These are phyloP conservation scores for Drosophila simulans DNA, from an alignment of 1,140 invertebrate genomes.

Conservation along the genomic window DNA sequence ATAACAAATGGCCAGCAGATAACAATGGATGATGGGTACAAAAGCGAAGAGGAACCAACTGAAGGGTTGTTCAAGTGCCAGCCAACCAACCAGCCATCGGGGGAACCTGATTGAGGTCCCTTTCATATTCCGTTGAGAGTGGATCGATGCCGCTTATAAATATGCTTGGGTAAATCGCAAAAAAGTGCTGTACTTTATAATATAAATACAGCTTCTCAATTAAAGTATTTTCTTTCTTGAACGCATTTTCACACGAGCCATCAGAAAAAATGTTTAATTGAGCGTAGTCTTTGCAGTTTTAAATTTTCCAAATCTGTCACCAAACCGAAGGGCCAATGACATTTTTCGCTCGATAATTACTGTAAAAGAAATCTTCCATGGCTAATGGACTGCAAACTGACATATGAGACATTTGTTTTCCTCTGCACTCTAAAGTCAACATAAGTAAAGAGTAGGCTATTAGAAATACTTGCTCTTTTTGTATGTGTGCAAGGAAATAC, in stretches of 20 bases:
- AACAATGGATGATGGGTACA: constrained; percentile 53
- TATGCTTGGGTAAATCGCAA: neutral
- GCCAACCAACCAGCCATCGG: constrained; percentile 15
- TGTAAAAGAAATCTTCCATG: constrained; percentile 5
- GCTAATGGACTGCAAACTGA: constrained; percentile 49
- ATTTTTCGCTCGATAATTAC: constrained; percentile 35
- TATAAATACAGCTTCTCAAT: neutral
- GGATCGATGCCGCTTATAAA: constrained; percentile 42
- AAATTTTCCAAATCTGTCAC: constrained; percentile 35
- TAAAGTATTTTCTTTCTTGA: neutral
- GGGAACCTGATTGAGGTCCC: constrained; percentile 42
- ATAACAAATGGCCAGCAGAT: constrained; percentile 65
- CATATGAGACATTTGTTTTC: constrained; percentile 28
- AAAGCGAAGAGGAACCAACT: constrained; percentile 22
- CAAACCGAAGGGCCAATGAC: constrained; percentile 8
- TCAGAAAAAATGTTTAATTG: constrained; percentile 21
- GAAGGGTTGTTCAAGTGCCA: constrained; percentile 41
- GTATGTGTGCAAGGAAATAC: too few species aligned
- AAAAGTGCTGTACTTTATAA: constrained; percentile 2
- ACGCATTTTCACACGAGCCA: neutral
- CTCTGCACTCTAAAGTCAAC: neutral
- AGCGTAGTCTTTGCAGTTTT: constrained; percentile 30
- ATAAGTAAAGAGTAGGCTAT: neutral
- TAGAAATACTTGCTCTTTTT: neutral
- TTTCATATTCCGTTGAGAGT: constrained; percentile 25